Base-by-base conservation (phyloP, 2,113 vertebrate genomes). In the Erpornis zantholeuca region DNA sequence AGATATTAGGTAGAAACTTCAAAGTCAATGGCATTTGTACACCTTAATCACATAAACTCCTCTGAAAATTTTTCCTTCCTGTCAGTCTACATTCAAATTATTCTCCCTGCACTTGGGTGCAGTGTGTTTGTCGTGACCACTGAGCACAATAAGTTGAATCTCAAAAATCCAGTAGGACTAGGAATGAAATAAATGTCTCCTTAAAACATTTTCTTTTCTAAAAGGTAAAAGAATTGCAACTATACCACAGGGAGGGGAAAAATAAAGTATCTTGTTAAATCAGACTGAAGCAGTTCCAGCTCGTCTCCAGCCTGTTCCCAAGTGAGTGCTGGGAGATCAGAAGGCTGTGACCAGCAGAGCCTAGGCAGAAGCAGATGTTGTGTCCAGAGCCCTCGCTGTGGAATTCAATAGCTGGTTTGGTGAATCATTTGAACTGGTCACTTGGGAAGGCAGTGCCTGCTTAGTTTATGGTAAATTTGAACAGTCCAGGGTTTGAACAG, bases 301-400 rank as follows among this genome's bases (percentile, higher is more conserved):
- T 97, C 64, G n/a, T 96, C 95, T 88, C 82, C 87, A 97, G 90
- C 75, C 63, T 75, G 33, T 80, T 96, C 92, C 89, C 73, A 84
- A 93, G 80, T 25, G 81, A 87, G 79, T 17, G 19, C 38, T 47
- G 68, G 94, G 91, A 94, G 94, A 96, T 93, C 91, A 96, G 82
- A 94, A 84, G 91, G 90, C 73, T 79, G 72, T 68, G 89, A 93
- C 90, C 64, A 94, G 91, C 73, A 89, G 82, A 66, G 90, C 93
- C 89, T 44, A 96, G 94, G 82, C 93, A 92, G 90, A 63, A 86
- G 95, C 96, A 98, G 96, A 97, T 97, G 96, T 79, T 87, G 49
- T 1, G 6, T 27, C 36, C 92, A 94, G 78, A 90, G 70, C 70
- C 31, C 40, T 95, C 4, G 1, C 12, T 57, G 82, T 82, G 76